phyloP scores from a whole-genome alignment of 2,113 vertebrate species.

The Falcunculus frontatus region DNA sequence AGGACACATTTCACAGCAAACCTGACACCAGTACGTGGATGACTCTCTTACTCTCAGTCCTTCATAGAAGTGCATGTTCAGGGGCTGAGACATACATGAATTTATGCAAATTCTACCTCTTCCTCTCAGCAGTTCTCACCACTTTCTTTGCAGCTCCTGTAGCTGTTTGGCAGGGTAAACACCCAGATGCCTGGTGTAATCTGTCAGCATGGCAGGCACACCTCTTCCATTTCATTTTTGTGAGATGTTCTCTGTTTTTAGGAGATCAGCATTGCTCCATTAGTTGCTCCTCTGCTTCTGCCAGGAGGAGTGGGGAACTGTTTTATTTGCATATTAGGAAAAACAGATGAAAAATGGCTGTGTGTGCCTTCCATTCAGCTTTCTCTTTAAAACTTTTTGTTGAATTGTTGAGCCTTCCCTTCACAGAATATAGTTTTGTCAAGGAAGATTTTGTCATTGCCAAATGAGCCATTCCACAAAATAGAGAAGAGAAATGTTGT shows the following conservation, averaged over 20 bases:
- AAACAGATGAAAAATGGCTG: neutral
- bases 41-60: neutral
- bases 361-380: neutral
- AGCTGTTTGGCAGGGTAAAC: neutral
- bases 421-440: neutral
- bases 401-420: neutral
- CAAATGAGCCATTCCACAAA: neutral
- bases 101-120: neutral
- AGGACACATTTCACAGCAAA: neutral
- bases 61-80: neutral
- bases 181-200: neutral
- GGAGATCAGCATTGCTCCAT: neutral
- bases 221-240: neutral
- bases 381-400: neutral
- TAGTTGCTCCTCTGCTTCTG: neutral
- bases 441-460: neutral
- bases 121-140: neutral
- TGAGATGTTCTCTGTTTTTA: neutral
- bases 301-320: neutral
- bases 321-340: neutral
- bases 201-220: neutral
- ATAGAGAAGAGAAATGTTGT: neutral
- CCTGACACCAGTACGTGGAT: neutral
- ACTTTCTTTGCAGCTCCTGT: neutral
- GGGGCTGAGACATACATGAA: neutral